A percentile compares a stretch with the other conserved stretches of the same genome.
These are phyloP conservation scores for Strigamia crassipes DNA, from an alignment of 2,888 invertebrate species.

Conservation along the genomic window DNA sequence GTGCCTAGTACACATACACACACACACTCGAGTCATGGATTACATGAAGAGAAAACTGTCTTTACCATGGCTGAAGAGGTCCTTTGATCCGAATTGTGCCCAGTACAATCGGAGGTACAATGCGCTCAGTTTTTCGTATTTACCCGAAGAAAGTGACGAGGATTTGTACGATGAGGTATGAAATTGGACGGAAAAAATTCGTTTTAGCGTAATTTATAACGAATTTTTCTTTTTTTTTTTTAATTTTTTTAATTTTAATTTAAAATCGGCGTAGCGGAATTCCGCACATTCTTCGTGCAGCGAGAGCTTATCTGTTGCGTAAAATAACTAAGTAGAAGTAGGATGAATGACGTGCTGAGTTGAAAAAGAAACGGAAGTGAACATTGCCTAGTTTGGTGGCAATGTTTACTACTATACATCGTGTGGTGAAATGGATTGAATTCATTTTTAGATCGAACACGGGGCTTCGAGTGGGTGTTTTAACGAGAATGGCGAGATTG, in stretches of 20 bases:
- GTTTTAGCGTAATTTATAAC: too few species aligned
- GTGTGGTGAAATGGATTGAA: background rate
- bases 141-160: background rate
- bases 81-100: background rate
- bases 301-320: conserved; percentile 4
- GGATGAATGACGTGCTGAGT: background rate
- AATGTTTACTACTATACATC: background rate
- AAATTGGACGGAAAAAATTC: background rate
- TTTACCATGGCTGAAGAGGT: conserved; percentile 70
- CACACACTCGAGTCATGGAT: conserved; percentile 36
- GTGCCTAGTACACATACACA: background rate
- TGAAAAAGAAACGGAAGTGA: background rate
- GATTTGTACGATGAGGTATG: background rate
- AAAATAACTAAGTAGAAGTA: conserved; percentile 9
- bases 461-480: background rate
- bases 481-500: background rate
- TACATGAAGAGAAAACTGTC: conserved; percentile 75
- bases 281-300: background rate
- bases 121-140: background rate
- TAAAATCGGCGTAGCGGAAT: background rate
- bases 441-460: background rate
- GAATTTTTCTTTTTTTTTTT: background rate
- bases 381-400: background rate
- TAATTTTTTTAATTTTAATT: background rate
- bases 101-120: conserved; percentile 3